phyloP scores from a whole-genome alignment of 2,797 vertebrate species.

The Ctenopoma multispine region DNA sequence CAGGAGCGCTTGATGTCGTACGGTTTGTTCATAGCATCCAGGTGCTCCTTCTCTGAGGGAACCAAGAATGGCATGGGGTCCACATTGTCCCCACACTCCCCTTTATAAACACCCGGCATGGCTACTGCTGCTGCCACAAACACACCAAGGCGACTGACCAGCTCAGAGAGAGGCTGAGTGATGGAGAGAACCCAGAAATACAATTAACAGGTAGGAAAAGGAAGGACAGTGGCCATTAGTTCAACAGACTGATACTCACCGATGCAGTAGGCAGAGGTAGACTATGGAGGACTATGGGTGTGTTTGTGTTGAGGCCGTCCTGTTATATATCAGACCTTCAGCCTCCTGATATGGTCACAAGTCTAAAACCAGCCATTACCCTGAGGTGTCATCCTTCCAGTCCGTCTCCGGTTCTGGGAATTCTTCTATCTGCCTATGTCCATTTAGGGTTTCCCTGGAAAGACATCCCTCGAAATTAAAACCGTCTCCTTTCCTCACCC shows the following conservation, averaged over 20 bases:
- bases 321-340: conserved; percentile 66
- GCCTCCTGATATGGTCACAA: conserved; percentile 71
- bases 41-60: conserved; percentile 75
- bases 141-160: conserved; percentile 26
- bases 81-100: conserved; percentile 75
- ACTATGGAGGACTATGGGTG: conserved; percentile 40
- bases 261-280: conserved; percentile 43
- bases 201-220: neutral
- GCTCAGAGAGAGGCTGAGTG: conserved; percentile 20
- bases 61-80: conserved; percentile 79
- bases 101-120: conserved; percentile 76
- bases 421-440: conserved; percentile 64
- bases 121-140: conserved; percentile 39
- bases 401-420: conserved; percentile 69
- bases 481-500: conserved; percentile 31
- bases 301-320: conserved; percentile 28
- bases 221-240: neutral
- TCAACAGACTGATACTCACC: conserved; percentile 56
- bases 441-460: conserved; percentile 69
- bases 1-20: conserved; percentile 82
- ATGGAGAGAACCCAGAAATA: neutral
- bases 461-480: conserved; percentile 28
- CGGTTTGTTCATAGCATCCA: conserved; percentile 75
- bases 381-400: conserved; percentile 54
- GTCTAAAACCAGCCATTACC: conserved; percentile 68